Base-by-base conservation (phyloP, 2,888 invertebrate species). In the Hypomecis punctinalis region DNA sequence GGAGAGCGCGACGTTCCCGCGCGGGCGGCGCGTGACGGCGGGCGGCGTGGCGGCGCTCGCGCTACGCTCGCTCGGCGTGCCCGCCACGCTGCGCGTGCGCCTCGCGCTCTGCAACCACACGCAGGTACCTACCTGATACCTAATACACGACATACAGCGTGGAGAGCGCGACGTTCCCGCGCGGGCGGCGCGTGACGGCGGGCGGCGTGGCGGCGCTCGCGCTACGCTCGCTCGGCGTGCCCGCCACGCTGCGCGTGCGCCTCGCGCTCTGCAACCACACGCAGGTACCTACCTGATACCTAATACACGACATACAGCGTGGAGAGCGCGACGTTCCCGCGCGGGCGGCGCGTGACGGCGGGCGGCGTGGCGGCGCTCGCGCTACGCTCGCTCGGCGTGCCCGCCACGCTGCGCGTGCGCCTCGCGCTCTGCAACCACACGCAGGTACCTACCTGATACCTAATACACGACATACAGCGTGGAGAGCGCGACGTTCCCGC, bases 31-130 rank as follows among this genome's bases (percentile, higher is more conserved):
- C 55, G 86, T 96, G 60, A 94, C 95, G n/a, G 90, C 94, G 54
- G 89, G 94, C 72, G 96, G 96, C 80, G 86, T 97, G 63, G 88
- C 96, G 60, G 95, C 95, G 73, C 96, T 97, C 76, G 94, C 97
- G 56, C 85, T 97, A 70, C 95, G 96, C 8, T 95, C 96, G 85
- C 87, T 97, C 64, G 93, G 94, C 53, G 82, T 94, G 65, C 88
- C 89, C 46, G 79, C 86, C 37, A 93, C 90, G 74, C 74, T 94
- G 69, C 90, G 94, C 52, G 92, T 94, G 52, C 89, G 95, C 56
- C 91, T 94, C 73, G 89, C 91, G 3, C 85, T 95, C 55, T 95
- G 95, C 82, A 79, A 88, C 0, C 84, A 85, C 57, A 82, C 88
- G 37, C 85, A 88, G 89, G 94, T 56, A 54, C 7, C 43, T 23